A percentile compares a stretch with the other conserved stretches of the same genome.
Evolutionary conservation across 2,113 vertebrate genomes (phyloP).

Genomic region (Ictidomys tridecemlineatus): DNA sequence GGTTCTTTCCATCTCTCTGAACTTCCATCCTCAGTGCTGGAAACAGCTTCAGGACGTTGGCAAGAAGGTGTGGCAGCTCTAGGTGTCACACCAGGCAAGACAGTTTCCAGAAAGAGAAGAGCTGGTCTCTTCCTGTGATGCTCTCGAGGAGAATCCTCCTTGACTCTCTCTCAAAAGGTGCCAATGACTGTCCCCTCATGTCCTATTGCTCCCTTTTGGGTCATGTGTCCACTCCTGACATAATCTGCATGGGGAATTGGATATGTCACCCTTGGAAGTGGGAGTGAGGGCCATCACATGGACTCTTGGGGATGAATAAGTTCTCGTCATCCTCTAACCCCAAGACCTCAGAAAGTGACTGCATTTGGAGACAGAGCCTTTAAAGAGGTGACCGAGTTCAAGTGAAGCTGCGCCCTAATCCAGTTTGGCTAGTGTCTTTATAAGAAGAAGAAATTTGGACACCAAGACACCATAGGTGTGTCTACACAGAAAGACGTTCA

Average conservation of each 20-base stretch:
- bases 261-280: not conserved
- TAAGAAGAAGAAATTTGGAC: not conserved
- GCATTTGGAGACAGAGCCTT: not conserved
- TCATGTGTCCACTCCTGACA: not conserved
- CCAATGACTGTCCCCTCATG: not conserved
- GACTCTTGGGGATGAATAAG: not conserved
- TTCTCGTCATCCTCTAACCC: not conserved
- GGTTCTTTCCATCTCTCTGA: not conserved
- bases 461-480: not conserved
- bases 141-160: not conserved
- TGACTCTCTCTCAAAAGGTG: not conserved
- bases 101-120: not conserved
- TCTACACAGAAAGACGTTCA: not conserved
- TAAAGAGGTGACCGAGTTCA: not conserved
- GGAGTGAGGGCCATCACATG: not conserved
- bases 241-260: not conserved
- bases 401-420: not conserved
- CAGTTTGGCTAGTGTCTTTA: not conserved
- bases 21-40: not conserved
- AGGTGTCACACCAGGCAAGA: not conserved
- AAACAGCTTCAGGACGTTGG: not conserved
- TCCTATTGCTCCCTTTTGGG: not conserved
- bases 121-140: not conserved
- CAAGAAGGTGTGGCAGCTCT: not conserved
- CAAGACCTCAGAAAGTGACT: not conserved